These are phyloP conservation scores for Vanessa atalanta DNA, from an alignment of 1,140 invertebrate species.

Conservation along the genomic window DNA sequence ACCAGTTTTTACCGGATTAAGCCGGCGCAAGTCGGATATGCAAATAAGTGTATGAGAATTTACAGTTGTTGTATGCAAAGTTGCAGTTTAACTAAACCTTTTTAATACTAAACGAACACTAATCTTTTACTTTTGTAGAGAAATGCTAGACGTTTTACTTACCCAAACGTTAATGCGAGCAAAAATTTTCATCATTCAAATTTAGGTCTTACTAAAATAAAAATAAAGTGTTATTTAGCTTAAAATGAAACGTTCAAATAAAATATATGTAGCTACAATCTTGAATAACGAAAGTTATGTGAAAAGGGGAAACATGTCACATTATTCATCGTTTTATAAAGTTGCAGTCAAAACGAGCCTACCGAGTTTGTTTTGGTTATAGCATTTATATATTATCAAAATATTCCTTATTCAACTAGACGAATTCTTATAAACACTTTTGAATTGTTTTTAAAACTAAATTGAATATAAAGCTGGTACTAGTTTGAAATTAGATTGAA, in stretches of 20 bases:
- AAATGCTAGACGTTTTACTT: constrained; percentile 15
- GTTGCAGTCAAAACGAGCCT: constrained; percentile 5
- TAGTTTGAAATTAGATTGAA: too few species aligned
- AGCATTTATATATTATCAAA: neutral
- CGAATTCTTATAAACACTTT: too few species aligned
- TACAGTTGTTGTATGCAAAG: constrained; percentile 59
- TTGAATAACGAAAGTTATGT: constrained; percentile 24
- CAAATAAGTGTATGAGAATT: constrained; percentile 65
- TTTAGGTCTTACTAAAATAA: neutral
- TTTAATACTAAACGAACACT: constrained; percentile 32
- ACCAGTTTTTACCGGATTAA: constrained; percentile 70
- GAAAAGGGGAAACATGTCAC: constrained; percentile 33
- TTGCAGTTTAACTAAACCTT: constrained; percentile 33
- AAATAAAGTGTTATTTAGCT: constrained; percentile 3
- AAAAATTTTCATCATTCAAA: neutral
- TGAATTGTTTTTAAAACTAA: too few species aligned
- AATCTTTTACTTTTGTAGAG: constrained; percentile 24
- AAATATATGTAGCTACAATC: neutral
- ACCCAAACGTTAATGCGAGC: constrained; percentile 4
- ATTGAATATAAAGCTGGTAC: too few species aligned
- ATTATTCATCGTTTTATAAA: constrained; percentile 29
- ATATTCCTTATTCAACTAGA: neutral
- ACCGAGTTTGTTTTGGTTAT: neutral
- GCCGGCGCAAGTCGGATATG: constrained; percentile 57
- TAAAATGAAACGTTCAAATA: neutral